A percentile compares a stretch with the other conserved stretches of the same genome.
Conservation (phyloP, 2,797 vertebrate species). For the Myotis planiceps region DNA sequence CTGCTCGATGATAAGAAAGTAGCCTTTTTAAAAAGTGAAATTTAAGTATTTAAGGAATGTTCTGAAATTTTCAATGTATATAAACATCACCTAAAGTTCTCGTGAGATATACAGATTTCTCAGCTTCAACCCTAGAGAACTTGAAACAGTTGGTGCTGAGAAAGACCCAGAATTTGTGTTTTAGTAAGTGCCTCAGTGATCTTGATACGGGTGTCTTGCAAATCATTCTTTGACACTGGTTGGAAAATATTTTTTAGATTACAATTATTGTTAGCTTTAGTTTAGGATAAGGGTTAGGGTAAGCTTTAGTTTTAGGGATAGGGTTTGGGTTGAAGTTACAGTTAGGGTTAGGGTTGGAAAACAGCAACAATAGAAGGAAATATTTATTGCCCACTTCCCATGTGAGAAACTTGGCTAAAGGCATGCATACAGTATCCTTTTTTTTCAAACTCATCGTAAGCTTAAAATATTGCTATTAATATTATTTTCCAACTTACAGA, state of each 20-base stretch:
- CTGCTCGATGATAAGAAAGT: neutral
- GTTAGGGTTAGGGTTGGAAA: neutral
- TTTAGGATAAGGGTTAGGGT: neutral
- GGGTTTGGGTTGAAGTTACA: neutral
- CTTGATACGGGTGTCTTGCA: neutral
- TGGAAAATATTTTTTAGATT: neutral
- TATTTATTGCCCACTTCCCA: neutral
- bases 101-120: neutral
- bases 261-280: neutral
- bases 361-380: neutral
- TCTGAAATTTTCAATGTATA: neutral
- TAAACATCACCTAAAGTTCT: neutral
- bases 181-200: neutral
- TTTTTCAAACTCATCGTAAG: neutral
- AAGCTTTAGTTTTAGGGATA: neutral
- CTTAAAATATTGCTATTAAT: neutral
- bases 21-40: neutral
- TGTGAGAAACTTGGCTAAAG: neutral
- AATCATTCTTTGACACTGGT: neutral
- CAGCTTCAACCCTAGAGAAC: neutral
- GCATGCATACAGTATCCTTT: neutral
- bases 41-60: neutral
- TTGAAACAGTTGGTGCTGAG: neutral
- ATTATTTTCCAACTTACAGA: neutral
- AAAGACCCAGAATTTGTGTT: neutral